These are phyloP conservation scores for Cydia pomonella DNA, from an alignment of 1,140 invertebrate genomes.

Conservation along the genomic window DNA sequence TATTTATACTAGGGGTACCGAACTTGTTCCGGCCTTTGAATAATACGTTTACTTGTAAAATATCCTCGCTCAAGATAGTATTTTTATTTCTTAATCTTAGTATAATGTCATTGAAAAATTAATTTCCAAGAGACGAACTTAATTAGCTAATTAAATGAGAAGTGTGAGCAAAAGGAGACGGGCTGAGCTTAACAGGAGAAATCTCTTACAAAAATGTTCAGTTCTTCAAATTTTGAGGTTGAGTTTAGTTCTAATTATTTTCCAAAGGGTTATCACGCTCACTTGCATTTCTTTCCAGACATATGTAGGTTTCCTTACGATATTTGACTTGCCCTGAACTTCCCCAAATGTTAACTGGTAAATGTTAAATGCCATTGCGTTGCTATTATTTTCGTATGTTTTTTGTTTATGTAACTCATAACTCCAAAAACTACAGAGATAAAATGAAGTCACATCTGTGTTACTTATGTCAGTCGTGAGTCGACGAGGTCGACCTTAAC, in stretches of 20 bases:
- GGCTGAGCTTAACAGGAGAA: not conserved
- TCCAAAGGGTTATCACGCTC: too few species aligned
- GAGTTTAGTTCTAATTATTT: too few species aligned
- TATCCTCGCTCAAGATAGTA: not conserved
- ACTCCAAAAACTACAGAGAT: not conserved
- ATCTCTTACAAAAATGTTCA: not conserved
- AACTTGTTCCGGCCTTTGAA: conserved; percentile 13
- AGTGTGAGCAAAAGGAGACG: not conserved
- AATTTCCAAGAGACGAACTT: not conserved
- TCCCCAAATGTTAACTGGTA: too few species aligned
- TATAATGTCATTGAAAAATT: not conserved
- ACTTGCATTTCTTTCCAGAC: not conserved
- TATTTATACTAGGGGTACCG: too few species aligned
- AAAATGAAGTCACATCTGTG: not conserved
- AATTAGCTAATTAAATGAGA: conserved; percentile 3
- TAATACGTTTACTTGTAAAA: conserved; percentile 2
- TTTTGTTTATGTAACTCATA: too few species aligned
- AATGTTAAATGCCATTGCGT: too few species aligned
- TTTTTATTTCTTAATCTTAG: not conserved
- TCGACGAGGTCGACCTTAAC: not conserved
- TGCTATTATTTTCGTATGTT: too few species aligned
- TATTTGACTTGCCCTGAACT: too few species aligned
- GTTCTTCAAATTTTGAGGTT: not conserved
- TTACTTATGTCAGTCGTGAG: not conserved
- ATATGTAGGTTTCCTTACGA: too few species aligned